Evolutionary conservation across 30 jellyfish, hydroid and myxozoan species (phyloP), one percentile per base, ranked within the genome.

Genomic region (Haliclystus octoradiatus): DNA sequence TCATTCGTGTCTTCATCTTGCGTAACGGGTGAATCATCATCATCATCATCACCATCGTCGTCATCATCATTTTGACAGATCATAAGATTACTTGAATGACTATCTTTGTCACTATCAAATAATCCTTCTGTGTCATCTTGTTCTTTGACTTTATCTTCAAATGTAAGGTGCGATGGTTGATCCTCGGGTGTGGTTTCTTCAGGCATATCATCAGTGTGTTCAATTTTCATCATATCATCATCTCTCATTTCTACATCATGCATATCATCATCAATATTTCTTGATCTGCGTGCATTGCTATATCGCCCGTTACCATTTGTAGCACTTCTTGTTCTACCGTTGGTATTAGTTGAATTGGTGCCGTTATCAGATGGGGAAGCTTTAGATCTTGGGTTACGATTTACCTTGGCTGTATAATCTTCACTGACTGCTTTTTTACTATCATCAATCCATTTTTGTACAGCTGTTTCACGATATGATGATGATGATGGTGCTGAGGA

Each of bases 361-460:
- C 14, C 19, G 57, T 5, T 19, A 40, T 40, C 19, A 5, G 57
- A 40, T 40, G 57, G 19, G 9, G 57, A 9, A 40, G 57, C 57
- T 19, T 40, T 40, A 19, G 57, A 40, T 9, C 57, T 9, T 5
- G 57, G 57, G 19, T 19, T 40, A 40, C 57, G 57, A 40, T 40
- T 40, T 9, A 40, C 14, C 19, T 40, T 40, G 57, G 19, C 57
- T 5, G 9, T 40, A 19, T 19, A 5, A 19, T 40, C 57, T 5
- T 40, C 57, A 9, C 9, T 9, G 19, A 40, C 57, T 5, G 57
- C 72, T 22, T 33, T 69, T 28, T 47, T 60, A 3, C 57, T 34
- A 26, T 52, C 82, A 30, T 71, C 82, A 35, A 75, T 75, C 86
- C 86, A 75, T 29, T 75, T 75, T 73, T 75, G 65, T 26, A 75